Conservation (phyloP, 1,140 invertebrate genomes). For the Cyphomyrmex costatus region DNA sequence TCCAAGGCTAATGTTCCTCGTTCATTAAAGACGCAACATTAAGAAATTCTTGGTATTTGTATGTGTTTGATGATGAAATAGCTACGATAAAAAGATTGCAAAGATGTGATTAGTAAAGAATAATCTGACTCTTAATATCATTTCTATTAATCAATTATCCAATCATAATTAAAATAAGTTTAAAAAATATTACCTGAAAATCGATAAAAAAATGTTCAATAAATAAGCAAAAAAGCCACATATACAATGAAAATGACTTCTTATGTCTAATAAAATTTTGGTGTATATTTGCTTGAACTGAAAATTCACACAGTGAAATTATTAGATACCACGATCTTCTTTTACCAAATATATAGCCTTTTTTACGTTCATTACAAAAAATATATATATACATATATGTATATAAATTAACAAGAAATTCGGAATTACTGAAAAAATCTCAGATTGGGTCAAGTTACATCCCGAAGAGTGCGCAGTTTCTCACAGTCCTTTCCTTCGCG, state of each 20-base stretch:
- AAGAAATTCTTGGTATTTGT: background rate
- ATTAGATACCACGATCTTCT: too few species aligned
- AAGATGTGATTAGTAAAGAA: background rate
- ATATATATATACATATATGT: too few species aligned
- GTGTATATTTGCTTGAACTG: too few species aligned
- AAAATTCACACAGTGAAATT: too few species aligned
- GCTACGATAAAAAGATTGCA: background rate
- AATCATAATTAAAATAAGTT: background rate
- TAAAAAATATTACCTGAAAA: background rate
- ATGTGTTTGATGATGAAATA: background rate
- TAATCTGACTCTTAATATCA: background rate
- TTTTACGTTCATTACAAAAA: too few species aligned
- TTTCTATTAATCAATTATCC: background rate
- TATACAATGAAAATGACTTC: too few species aligned
- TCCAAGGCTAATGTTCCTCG: background rate
- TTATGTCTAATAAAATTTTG: too few species aligned
- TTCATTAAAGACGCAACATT: background rate
- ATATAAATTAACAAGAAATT: background rate
- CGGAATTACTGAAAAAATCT: background rate
- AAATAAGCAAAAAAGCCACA: too few species aligned
- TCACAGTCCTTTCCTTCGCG: conserved; percentile 50
- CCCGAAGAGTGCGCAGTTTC: conserved; percentile 56
- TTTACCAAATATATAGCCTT: too few species aligned
- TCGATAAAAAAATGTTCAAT: too few species aligned
- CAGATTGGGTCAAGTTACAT: conserved; percentile 51